Conservation (phyloP, 1,140 invertebrate species). For the Linepithema humile region DNA sequence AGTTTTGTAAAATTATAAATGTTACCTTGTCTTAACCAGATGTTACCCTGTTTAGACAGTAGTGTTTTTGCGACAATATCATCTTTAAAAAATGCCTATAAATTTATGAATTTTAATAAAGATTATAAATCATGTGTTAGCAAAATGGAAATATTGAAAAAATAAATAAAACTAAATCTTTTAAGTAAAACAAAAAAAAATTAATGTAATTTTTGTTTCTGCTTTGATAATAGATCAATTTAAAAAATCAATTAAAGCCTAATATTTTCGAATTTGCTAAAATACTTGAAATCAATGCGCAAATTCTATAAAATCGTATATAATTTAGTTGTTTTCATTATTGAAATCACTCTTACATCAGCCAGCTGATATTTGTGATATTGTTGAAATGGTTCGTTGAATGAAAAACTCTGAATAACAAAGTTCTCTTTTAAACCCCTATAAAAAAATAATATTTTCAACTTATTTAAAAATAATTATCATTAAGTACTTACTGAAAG, state of each 20-base stretch:
- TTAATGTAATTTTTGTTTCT: not conserved
- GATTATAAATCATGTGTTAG: not conserved
- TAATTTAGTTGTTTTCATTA: not conserved
- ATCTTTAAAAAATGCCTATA: conserved; percentile 81
- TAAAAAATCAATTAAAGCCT: too few relatives aligned
- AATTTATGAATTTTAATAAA: conserved; percentile 36
- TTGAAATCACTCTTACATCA: conserved; percentile 78
- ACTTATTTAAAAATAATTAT: not conserved
- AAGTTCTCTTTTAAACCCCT: conserved; percentile 81
- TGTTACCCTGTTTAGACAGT: conserved; percentile 72
- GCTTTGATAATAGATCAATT: not conserved
- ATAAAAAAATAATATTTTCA: conserved; percentile 44
- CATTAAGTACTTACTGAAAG: not conserved
- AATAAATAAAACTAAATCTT: not conserved
- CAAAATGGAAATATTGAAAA: not conserved
- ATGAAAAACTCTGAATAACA: conserved; percentile 80
- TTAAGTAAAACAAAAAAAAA: not conserved
- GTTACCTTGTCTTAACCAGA: conserved; percentile 54
- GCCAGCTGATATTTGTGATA: conserved; percentile 81
- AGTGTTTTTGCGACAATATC: conserved; percentile 71
- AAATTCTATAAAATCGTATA: conserved; percentile 11
- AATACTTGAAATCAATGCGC: conserved; percentile 13
- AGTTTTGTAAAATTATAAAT: conserved; percentile 24
- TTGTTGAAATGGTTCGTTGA: conserved; percentile 81
- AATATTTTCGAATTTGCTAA: conserved; percentile 3